These are phyloP conservation scores for Hippolais icterina DNA, from an alignment of 2,113 vertebrate species.

Conservation along the genomic window DNA sequence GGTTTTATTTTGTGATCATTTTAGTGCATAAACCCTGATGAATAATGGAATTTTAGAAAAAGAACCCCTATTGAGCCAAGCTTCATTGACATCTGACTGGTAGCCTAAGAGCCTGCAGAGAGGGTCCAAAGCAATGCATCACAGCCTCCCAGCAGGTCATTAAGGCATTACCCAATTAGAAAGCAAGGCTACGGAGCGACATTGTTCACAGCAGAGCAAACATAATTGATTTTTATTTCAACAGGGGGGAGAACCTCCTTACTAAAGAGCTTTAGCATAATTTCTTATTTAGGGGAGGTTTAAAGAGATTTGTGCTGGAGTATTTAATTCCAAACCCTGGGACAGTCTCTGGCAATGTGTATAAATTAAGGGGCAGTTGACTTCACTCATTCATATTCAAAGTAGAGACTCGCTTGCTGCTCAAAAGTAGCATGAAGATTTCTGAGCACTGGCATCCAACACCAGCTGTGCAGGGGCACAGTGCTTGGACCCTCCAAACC, in stretches of 20 bases:
- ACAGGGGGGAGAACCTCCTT: conserved; percentile 61
- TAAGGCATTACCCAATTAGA: conserved; percentile 67
- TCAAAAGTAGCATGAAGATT: conserved; percentile 45
- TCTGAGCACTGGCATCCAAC: conserved; percentile 33
- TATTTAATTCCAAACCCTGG: conserved; percentile 74
- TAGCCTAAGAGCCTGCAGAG: conserved; percentile 68
- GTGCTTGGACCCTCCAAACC: not conserved
- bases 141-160: conserved; percentile 66
- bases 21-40: conserved; percentile 52
- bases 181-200: conserved; percentile 27
- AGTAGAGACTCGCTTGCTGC: conserved; percentile 36
- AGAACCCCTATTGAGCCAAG: conserved; percentile 44
- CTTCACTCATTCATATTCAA: conserved; percentile 77
- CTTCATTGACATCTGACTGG: conserved; percentile 73
- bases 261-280: conserved; percentile 62
- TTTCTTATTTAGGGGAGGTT: conserved; percentile 75
- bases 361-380: conserved; percentile 76
- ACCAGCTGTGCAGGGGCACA: conserved; percentile 3
- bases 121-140: conserved; percentile 56
- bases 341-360: conserved; percentile 64
- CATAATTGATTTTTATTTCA: conserved; percentile 73
- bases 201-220: conserved; percentile 72
- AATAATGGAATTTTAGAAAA: conserved; percentile 69
- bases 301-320: conserved; percentile 67
- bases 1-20: conserved; percentile 68